These are phyloP conservation scores for Neotoxoptera formosana DNA, from an alignment of 1,140 invertebrate genomes.

Conservation along the genomic window DNA sequence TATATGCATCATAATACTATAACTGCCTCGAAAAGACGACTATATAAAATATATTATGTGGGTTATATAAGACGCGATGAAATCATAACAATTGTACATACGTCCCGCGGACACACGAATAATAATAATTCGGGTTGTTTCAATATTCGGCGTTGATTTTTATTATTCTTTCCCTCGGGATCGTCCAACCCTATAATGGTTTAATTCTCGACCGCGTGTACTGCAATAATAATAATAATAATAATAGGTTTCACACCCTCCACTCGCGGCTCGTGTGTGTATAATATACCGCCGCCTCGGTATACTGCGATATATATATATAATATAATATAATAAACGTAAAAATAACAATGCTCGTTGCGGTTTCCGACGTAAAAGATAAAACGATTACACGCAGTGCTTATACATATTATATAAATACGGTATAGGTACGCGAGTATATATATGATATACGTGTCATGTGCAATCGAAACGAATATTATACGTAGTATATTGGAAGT, in stretches of 20 bases:
- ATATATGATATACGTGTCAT: not conserved
- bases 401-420: too few species aligned
- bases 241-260: slow-evolving; percentile 52
- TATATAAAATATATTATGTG: too few species aligned
- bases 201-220: slow-evolving; percentile 15
- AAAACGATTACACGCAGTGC: not conserved
- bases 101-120: too few species aligned
- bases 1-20: too few species aligned
- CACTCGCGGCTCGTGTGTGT: not conserved
- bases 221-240: slow-evolving; percentile 32
- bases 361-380: not conserved
- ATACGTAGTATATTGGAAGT: not conserved
- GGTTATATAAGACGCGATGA: too few species aligned
- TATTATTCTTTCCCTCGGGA: not conserved
- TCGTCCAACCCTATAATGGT: slow-evolving; percentile 47
- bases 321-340: not conserved
- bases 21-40: too few species aligned
- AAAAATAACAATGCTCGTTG: not conserved
- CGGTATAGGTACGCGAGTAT: not conserved
- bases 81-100: too few species aligned
- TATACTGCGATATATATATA: not conserved
- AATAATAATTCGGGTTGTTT: not conserved
- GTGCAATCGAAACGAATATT: not conserved
- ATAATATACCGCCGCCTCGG: not conserved
- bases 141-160: not conserved